phyloP scores from a whole-genome alignment of 1,140 invertebrate species.

The Caenorhabditis inopinata region DNA sequence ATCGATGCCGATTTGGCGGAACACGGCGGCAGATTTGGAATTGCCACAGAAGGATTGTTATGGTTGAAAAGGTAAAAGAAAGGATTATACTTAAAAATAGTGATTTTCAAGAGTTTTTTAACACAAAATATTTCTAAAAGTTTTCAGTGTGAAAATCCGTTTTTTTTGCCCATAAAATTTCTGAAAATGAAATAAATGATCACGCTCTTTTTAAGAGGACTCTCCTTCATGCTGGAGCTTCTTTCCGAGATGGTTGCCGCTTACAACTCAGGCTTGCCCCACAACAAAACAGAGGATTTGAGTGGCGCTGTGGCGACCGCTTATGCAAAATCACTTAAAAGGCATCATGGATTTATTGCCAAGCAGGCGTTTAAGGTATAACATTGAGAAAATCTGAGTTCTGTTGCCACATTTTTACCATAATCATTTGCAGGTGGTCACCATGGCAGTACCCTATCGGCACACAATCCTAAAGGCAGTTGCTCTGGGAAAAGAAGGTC shows the following conservation, averaged over 20 bases:
- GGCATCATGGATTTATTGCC: constrained; percentile 50
- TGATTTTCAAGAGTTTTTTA: not conserved
- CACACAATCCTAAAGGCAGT: constrained; percentile 50
- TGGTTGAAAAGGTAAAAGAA: constrained; percentile 49
- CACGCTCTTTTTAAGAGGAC: constrained; percentile 42
- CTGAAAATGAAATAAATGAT: not conserved
- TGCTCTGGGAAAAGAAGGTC: constrained; percentile 47
- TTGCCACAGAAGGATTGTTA: constrained; percentile 48
- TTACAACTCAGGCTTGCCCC: constrained; percentile 35
- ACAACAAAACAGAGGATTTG: constrained; percentile 44
- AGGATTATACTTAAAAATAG: not conserved
- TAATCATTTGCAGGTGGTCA: constrained; percentile 43
- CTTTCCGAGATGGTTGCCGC: constrained; percentile 49
- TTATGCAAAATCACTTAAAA: constrained; percentile 50
- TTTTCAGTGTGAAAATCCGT: not conserved
- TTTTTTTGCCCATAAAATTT: not conserved
- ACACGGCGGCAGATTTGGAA: constrained; percentile 50
- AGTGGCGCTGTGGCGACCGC: constrained; percentile 34
- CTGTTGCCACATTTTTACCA: no score
- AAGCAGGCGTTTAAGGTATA: constrained; percentile 50
- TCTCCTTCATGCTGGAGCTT: constrained; percentile 50
- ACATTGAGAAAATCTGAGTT: not conserved
- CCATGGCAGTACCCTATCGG: constrained; percentile 49
- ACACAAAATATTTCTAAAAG: no score
- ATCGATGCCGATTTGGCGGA: constrained; percentile 49